Evolutionary conservation across 2,888 invertebrate genomes (phyloP), one percentile per base, ranked within the genome.

Genomic region (Galeruca laticollis): DNA sequence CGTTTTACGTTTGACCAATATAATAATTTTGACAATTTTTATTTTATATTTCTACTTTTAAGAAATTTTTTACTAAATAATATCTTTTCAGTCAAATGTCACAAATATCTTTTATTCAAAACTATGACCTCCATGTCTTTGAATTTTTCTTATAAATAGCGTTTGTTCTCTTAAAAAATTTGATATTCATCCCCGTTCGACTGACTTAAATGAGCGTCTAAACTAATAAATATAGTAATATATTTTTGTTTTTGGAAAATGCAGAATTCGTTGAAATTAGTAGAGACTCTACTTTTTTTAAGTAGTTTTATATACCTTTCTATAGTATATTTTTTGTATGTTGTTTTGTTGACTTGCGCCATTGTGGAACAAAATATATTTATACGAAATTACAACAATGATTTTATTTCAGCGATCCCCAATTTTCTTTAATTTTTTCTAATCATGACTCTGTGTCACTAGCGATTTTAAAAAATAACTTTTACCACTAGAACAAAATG

Each of bases 291-390:
- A 26, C 26, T 49, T 51, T 15, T 31, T 62, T 77, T 81, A 80
- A 77, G 78, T 84, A 84, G 82, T 82, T 84, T 84, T 83, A 81
- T 82, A 80, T 80, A 79, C 80, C 76, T 81, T 77, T 82, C 80
- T 82, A 81, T 84, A 83, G 80, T 82, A 83, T 85, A 83, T 85
- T 85, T 85, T 85, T 84, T 85, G 84, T 85, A 85, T 85, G 83
- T 85, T 85, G 83, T 84, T 76, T 80, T 85, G 85, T 85, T 85
- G 85, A 86, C 86, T 86, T 86, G 85, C 84, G 86, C 86, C 86
- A 85, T 84, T 85, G 86, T 86, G 86, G 86, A 86, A 85, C 81
- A 82, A 84, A 85, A 85, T 85, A 85, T 85, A 85, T 85, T 85
- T 85, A 84, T 85, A 85, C 80, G 83, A 84, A 84, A 84, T 81